Base-by-base conservation (phyloP, 30 jellyfish, hydroid and myxozoan species). In the Rhopilema esculentum region DNA sequence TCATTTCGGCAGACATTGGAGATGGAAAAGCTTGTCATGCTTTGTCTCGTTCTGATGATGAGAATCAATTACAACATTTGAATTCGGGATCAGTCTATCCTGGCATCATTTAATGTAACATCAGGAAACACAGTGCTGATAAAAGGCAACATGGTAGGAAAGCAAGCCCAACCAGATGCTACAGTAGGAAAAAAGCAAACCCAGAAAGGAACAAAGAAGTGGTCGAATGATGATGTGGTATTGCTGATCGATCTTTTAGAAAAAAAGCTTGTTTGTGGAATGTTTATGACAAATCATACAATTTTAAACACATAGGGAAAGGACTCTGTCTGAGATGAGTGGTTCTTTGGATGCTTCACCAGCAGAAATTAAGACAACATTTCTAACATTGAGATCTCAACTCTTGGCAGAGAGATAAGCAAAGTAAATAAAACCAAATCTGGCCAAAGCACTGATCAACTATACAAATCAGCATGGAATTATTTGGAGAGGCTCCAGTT, bases 351-450 rank as follows among this genome's bases (percentile, higher is more conserved):
- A 25, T 25, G 31, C 61, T 17, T 4, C 49, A 15, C 52, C 52
- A 18, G 61, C 27, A 18, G 80, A 69, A 25, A 30, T 69, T 18
- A 69, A 69, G 61, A 21, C 80, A 27, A 69, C 8, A 27, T 4
- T 69, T 25, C 80, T 25, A 21, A 30, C 52, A 18, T 69, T 69
- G 31, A n/a, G 80, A 69, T 21, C 80, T 25, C 80, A 69, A 30
- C 57, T n/a, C 31, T 69, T 18, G 80, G 80, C 61, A 69, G 80
- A 27, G 80, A 69, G 80, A 25, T 30, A 25, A 30, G 48, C 51
- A 69, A 69, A 69, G 80, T 69, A n/a, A 69, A 69, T 69, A 27
- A 30, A 27, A 25, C 61, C 23, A 69, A 69, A 27, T 25, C 51
- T 23, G 61, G 61, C 52, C 61, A 30, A 27, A 30, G 61, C 52